These are phyloP conservation scores for Melieria omissa DNA, from an alignment of 2,888 invertebrate genomes.

Conservation along the genomic window DNA sequence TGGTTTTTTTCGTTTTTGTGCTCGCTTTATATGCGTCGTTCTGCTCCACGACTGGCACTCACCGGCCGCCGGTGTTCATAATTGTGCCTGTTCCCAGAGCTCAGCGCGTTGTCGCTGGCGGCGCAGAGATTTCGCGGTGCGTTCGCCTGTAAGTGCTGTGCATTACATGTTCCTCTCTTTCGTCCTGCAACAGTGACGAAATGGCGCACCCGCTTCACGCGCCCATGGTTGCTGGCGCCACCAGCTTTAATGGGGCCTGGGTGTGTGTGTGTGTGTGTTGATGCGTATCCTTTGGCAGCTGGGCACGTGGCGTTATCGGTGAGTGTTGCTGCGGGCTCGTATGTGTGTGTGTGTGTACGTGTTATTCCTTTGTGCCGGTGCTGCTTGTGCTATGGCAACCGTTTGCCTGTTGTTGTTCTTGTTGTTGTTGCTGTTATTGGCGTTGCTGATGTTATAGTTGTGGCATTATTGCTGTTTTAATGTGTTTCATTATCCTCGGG, in stretches of 20 bases:
- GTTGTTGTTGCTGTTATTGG: conserved; percentile 6
- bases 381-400: background rate
- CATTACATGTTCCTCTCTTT: background rate
- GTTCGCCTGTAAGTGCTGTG: background rate
- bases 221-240: too few relatives aligned
- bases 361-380: conserved; percentile 8
- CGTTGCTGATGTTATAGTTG: conserved; percentile 1
- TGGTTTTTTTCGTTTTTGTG: background rate
- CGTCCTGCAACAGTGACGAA: background rate
- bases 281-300: background rate
- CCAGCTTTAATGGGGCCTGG: background rate
- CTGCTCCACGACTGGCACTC: background rate
- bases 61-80: background rate
- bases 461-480: conserved; percentile 15
- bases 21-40: background rate
- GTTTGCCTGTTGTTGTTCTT: background rate
- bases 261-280: background rate
- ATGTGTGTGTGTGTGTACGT: background rate
- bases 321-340: background rate
- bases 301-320: background rate
- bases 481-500: conserved; percentile 15
- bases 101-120: too few relatives aligned
- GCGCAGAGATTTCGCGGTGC: too few relatives aligned
- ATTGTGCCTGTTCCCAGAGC: background rate
- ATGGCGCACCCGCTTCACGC: too few relatives aligned